Evolutionary conservation across 1,140 invertebrate genomes (phyloP).

Genomic region (Hycleus phaleratus): DNA sequence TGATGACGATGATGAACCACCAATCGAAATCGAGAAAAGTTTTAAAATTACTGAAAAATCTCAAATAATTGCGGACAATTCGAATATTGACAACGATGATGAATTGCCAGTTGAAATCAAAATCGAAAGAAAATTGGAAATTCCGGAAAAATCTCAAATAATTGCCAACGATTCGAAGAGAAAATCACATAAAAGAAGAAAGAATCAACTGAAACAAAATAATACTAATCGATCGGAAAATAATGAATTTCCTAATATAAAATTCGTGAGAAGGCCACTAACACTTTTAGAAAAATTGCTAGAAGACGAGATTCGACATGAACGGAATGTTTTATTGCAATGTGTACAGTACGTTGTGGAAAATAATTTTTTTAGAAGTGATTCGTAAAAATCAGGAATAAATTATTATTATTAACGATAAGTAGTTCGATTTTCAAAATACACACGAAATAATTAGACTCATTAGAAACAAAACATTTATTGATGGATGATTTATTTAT

Average conservation of each 20-base stretch:
- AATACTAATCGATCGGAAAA: conserved; percentile 13
- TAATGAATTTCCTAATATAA: conserved; percentile 18
- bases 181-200: not conserved
- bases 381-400: not conserved
- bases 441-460: no score
- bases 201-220: conserved; percentile 1
- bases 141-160: conserved; percentile 1
- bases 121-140: conserved; percentile 26
- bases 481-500: no score
- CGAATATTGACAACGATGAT: not conserved
- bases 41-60: no score
- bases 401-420: no score
- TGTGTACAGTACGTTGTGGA: conserved; percentile 64
- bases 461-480: no score
- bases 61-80: conserved; percentile 13
- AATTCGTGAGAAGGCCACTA: conserved; percentile 25
- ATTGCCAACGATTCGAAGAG: conserved; percentile 4
- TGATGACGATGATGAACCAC: conserved; percentile 40
- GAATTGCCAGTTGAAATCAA: conserved; percentile 41
- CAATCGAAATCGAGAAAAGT: conserved; percentile 38
- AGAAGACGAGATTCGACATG: conserved; percentile 55
- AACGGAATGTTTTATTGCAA: conserved; percentile 66
- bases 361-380: conserved; percentile 57
- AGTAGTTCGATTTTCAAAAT: no score
- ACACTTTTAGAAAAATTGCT: conserved; percentile 52